Evolutionary conservation across 2,113 vertebrate genomes (phyloP), one percentile per base, ranked within the genome.

Genomic region (Caranx melampygus): DNA sequence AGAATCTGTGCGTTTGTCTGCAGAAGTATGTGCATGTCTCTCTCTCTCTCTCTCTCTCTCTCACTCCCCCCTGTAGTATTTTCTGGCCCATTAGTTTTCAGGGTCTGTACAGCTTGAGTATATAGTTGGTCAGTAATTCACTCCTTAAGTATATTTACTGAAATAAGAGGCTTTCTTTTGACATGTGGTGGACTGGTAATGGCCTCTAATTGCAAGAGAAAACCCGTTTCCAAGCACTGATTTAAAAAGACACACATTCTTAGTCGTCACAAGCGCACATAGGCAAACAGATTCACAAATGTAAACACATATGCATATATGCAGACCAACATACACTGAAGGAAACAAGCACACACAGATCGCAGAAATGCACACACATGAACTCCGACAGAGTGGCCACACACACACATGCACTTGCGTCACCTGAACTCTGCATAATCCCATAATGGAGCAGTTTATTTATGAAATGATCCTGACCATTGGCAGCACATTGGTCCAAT

Each of bases 21-120:
- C 42, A 69, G 34, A 72, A 81, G 47, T 75, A 68, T 79, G 57
- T 49, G 72, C 58, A 61, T 13, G 1, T 18, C 14, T 51, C 45
- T 74, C 33, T 51, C 68, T 45, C 8, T 31, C 13, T 44, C 52
- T 49, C 1, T 0, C 54, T 26, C 44, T 6, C n/a, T 26, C 26
- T 26, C 26, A 26, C 26, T 26, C 26, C 18, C 33, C 42, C 63
- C 62, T 70, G 68, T 35, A 78, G 79, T 78, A 79, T 85, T 90
- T 92, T 92, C 89, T 87, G 89, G 78, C 51, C 67, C 90, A 92
- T 91, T 92, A 91, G 89, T 84, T 88, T 88, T 86, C 73, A 76
- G 59, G 67, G 73, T 90, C 75, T 81, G 78, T 79, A 81, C 79
- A 78, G 73, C 71, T 69, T 65, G 71, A 78, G 81, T 84, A 34